Conservation (phyloP, 2,113 vertebrate genomes). For the Leuciscus idus region DNA sequence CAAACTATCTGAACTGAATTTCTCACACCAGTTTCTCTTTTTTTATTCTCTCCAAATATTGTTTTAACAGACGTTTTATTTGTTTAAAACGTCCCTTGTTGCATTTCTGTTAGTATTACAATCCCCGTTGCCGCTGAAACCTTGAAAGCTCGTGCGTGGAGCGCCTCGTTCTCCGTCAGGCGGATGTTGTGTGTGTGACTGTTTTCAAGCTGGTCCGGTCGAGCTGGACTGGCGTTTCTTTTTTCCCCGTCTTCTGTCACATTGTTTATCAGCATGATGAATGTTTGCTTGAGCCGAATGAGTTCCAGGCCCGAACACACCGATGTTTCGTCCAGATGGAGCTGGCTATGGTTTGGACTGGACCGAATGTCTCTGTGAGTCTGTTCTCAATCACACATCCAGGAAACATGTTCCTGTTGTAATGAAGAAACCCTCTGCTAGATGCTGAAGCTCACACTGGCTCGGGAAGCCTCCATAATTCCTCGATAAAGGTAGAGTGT, state of each 20-base stretch:
- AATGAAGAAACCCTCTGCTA: conserved; percentile 8
- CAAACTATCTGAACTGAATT: too few relatives aligned
- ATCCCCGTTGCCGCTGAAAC: background rate
- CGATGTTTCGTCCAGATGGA: background rate
- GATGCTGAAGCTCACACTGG: background rate
- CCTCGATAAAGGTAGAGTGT: background rate
- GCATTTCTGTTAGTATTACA: background rate
- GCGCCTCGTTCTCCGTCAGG: background rate
- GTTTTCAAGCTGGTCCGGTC: background rate
- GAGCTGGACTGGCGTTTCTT: background rate
- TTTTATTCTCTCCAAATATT: background rate
- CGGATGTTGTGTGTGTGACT: background rate
- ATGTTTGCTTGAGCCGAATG: conserved; percentile 8
- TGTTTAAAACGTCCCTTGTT: background rate
- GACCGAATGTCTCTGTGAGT: background rate
- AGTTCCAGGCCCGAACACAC: background rate
- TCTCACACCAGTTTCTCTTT: background rate
- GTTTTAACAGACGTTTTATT: background rate
- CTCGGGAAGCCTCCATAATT: background rate
- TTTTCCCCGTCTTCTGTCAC: background rate
- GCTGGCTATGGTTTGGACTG: background rate
- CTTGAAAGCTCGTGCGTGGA: background rate
- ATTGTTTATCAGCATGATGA: conserved; percentile 34
- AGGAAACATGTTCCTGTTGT: background rate
- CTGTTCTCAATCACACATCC: conserved; percentile 19